Evolutionary conservation across 2,888 invertebrate genomes (phyloP).

Genomic region (Acanthosepion esculentum): DNA sequence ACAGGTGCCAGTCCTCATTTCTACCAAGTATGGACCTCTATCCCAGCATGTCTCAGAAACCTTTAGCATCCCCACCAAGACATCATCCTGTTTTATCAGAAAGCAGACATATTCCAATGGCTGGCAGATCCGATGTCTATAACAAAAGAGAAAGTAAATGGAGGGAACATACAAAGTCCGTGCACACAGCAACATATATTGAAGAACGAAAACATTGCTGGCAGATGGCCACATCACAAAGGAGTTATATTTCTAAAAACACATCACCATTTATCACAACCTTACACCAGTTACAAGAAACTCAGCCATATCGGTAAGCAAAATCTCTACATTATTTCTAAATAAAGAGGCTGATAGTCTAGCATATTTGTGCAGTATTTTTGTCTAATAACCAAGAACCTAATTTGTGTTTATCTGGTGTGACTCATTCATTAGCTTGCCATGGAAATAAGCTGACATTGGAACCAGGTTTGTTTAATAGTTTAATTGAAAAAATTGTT

Average conservation of each 20-base stretch:
- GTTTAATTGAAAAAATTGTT: too few relatives aligned
- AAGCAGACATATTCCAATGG: not conserved
- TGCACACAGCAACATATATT: not conserved
- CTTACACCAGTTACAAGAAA: slow-evolving; percentile 34
- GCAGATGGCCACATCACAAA: not conserved
- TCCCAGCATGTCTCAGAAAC: not conserved
- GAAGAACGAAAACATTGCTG: not conserved
- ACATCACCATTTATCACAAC: slow-evolving; percentile 37
- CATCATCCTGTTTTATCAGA: not conserved
- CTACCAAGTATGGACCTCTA: not conserved
- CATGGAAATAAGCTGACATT: too few relatives aligned
- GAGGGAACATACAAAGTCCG: not conserved
- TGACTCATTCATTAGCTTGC: too few relatives aligned
- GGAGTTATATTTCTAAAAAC: not conserved
- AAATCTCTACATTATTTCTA: not conserved
- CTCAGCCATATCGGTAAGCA: not conserved
- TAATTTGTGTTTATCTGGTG: too few relatives aligned
- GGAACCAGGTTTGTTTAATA: too few relatives aligned
- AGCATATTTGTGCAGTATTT: too few relatives aligned
- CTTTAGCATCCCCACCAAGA: not conserved
- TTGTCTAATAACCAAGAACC: too few relatives aligned
- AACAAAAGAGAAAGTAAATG: not conserved
- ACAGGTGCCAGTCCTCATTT: not conserved
- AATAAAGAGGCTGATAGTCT: too few relatives aligned
- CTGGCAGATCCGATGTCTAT: not conserved